Evolutionary conservation across 2,113 vertebrate species (phyloP).

Genomic region (Cavia porcellus): DNA sequence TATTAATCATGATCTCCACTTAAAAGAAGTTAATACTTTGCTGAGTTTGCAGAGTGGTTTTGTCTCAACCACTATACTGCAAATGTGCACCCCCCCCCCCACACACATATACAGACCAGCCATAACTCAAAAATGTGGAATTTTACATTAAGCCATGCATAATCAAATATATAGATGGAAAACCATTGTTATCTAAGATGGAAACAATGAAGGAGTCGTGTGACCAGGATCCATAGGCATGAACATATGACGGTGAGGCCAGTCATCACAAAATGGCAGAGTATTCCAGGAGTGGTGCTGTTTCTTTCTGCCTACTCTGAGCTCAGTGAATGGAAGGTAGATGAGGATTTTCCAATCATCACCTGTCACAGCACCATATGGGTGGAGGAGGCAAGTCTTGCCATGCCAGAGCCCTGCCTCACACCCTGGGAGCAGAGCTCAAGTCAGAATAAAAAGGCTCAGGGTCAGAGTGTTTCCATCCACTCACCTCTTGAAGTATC

Average conservation of each 20-base stretch:
- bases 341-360: neutral
- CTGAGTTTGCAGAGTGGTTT: neutral
- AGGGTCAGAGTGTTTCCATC: neutral
- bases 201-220: neutral
- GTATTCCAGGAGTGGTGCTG: neutral
- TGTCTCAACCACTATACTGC: neutral
- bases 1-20: neutral
- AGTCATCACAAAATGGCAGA: neutral
- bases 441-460: slow-evolving; percentile 29
- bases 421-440: neutral
- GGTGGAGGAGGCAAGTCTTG: neutral
- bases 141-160: neutral
- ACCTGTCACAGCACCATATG: neutral
- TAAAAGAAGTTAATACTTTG: neutral
- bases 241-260: neutral
- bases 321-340: neutral
- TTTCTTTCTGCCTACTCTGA: neutral
- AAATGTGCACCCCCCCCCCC: neutral
- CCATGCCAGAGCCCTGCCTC: slow-evolving; percentile 42
- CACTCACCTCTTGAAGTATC: neutral
- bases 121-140: neutral
- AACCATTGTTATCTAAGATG: neutral
- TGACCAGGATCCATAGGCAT: neutral
- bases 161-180: neutral
- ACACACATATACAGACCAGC: neutral